Base-by-base conservation (phyloP, 2,888 invertebrate species). In the Dugesia japonica region DNA sequence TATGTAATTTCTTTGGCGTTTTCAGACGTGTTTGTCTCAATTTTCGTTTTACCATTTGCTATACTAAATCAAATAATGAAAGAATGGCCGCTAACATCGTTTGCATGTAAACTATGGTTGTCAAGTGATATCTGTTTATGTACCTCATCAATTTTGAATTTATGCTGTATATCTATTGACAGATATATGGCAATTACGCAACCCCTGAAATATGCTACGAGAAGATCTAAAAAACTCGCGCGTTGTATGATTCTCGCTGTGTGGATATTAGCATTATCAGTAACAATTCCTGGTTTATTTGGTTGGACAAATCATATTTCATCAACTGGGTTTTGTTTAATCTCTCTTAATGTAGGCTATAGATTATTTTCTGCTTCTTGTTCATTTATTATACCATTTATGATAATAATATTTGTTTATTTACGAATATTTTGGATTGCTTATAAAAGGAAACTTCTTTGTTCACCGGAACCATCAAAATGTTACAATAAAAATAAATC, bases 341-440 rank as follows among this genome's bases (percentile, higher is more conserved):
- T 82, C 26, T 81, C 80, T 9, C 77, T 76, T n/a, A 79, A 81
- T 71, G 79, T 79, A 15, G 81, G 82, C 28, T 83, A 83, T 77
- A 80, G 82, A 23, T 78, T 83, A 23, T 82, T 82, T 76, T 83
- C 82, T 0, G 80, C 83, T 9, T 77, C 80, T 0, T 82, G 82
- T 0, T 82, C 82, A 0, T 83, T 83, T 78, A 83, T 80, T 77
- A 80, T 83, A 9, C 83, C 83, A 0, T 79, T 82, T 17, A 26
- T 82, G 0, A 80, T 83, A 26, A 83, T 83, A 82, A 77, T 83
- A 4, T 83, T 81, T 78, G 81, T 83, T 15, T 83, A 83, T 74
- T 80, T 80, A 28, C 77, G 81, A n/a, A 83, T 83, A 20, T 82
- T 83, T 74, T 80, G 79, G 0, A 82, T 83, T 1, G 79, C 81